These are phyloP conservation scores for Larimichthys crocea DNA, from an alignment of 2,113 vertebrate genomes.

Conservation along the genomic window DNA sequence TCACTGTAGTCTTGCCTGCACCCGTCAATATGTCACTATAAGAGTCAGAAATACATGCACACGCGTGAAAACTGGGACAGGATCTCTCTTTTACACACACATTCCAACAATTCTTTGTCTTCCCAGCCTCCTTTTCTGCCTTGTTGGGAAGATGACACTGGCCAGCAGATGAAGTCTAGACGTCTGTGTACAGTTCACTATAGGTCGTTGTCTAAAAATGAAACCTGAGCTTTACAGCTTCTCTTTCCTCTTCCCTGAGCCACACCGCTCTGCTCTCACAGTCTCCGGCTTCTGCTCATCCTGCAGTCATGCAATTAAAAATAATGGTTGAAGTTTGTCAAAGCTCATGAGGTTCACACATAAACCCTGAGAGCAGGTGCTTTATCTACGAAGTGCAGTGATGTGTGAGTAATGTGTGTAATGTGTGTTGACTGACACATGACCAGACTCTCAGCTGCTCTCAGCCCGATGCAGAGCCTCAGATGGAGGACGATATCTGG, in stretches of 20 bases:
- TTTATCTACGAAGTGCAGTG: conserved; percentile 9
- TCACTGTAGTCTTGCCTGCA: conserved; percentile 29
- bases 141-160: conserved; percentile 44
- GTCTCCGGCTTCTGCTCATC: conserved; percentile 18
- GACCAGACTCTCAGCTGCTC: conserved; percentile 23
- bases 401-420: conserved; percentile 24
- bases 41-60: conserved; percentile 21
- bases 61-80: conserved; percentile 10
- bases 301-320: conserved; percentile 23
- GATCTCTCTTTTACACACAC: conserved; percentile 20
- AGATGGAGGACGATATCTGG: conserved; percentile 48
- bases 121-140: conserved; percentile 24
- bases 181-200: conserved; percentile 52
- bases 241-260: conserved; percentile 46
- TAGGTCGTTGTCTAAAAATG: conserved; percentile 63
- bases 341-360: conserved; percentile 14
- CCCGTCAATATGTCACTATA: conserved; percentile 34
- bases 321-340: conserved; percentile 34
- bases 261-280: conserved; percentile 32
- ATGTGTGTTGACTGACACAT: conserved; percentile 33
- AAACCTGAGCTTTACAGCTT: conserved; percentile 61
- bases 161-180: conserved; percentile 62
- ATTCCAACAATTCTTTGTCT: conserved; percentile 17
- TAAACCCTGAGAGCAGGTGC: conserved; percentile 41
- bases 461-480: conserved; percentile 18